Evolutionary conservation across 1,140 invertebrate species (phyloP).

Genomic region (Adelges cooleyi): DNA sequence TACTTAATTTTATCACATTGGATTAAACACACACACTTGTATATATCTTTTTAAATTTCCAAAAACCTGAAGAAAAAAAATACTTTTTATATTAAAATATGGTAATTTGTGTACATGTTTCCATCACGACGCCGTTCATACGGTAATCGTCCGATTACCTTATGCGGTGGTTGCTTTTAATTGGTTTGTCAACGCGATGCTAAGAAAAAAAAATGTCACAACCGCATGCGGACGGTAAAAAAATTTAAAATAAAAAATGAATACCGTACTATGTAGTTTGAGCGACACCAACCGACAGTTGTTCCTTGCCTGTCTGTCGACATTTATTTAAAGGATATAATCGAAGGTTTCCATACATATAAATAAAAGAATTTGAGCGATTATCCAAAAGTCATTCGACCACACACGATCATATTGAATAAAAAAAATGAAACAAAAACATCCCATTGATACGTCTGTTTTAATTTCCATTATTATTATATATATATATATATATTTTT

Average conservation of each 20-base stretch:
- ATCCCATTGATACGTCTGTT: not conserved
- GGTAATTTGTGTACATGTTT: too few relatives aligned
- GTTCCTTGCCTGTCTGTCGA: not conserved
- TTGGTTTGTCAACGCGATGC: conserved; percentile 3
- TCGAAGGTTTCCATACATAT: not conserved
- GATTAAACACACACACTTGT: too few relatives aligned
- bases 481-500: conserved; percentile 4
- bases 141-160: not conserved
- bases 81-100: too few relatives aligned
- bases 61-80: too few relatives aligned
- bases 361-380: not conserved
- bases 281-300: not conserved
- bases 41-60: too few relatives aligned
- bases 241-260: too few relatives aligned
- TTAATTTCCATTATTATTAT: conserved; percentile 23
- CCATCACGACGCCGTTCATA: not conserved
- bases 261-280: not conserved
- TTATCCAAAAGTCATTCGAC: conserved; percentile 23
- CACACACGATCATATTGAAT: conserved; percentile 8
- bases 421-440: not conserved
- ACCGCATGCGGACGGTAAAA: not conserved
- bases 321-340: conserved; percentile 1
- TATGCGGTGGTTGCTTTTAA: too few relatives aligned
- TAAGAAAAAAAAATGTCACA: not conserved
- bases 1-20: too few relatives aligned